Evolutionary conservation across 1,140 invertebrate genomes (phyloP), one percentile per base, ranked within the genome.

Genomic region (Camponotus vicinus): DNA sequence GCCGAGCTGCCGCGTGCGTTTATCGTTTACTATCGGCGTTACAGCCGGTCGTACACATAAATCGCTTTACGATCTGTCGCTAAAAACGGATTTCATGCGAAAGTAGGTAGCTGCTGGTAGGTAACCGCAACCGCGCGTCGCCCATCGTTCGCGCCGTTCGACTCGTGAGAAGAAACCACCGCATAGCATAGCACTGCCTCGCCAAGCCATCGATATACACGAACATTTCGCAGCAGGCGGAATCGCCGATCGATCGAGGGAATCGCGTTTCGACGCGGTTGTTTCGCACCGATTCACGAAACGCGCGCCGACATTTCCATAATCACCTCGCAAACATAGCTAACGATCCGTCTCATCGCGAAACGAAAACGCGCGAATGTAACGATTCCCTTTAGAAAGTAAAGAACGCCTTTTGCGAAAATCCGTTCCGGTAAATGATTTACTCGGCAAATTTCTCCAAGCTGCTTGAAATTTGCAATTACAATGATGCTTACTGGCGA

Each of bases 41-140:
- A 94, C 94, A 94, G 92, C 92, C 90, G 91, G 86, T 92, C 92
- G 91, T 92, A 94, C 87, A 92, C 93, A 94, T 95, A 95, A 95
- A 94, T 95, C 91, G 93, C 89, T 95, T 95, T 95, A 94, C 94
- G 94, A 95, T 94, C 94, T 94, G 94, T 95, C 94, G 92, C 94
- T 95, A 94, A 94, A 93, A 94, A 93, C 93, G 90, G 92, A 94
- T 94, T 95, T 94, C 93, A 95, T 92, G 92, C 92, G 88, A 91
- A 93, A 93, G 88, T 94, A 91, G 94, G 89, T 92, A 84, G 64
- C 77, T 71, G 63, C 66, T n/a, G 52, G 83, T 79, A 85, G 52
- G 83, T 79, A 85, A 86, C 86, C 89, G 86, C 87, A 88, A 76
- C 67, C 64, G 27, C 59, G 69, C 40, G 70, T 84, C 70, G 49